These are phyloP conservation scores for Calonectris borealis DNA, from an alignment of 2,113 vertebrate genomes.

Conservation along the genomic window DNA sequence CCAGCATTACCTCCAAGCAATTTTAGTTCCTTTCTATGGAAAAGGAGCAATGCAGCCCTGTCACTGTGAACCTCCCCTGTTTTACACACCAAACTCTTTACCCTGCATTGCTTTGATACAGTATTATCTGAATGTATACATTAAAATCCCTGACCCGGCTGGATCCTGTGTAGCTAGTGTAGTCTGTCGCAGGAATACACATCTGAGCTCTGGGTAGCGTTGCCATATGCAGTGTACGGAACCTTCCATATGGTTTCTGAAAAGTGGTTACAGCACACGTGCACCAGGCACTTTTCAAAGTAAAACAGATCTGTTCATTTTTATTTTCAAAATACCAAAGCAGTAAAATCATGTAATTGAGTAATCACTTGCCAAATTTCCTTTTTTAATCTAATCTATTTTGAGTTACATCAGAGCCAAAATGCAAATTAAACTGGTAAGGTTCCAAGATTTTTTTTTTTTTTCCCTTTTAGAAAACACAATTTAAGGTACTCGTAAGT, in stretches of 20 bases:
- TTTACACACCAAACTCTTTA: not conserved
- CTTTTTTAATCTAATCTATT: slow-evolving; percentile 82
- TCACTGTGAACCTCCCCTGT: not conserved
- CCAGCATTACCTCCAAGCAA: not conserved
- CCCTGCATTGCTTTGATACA: not conserved
- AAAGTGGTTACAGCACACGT: slow-evolving; percentile 60
- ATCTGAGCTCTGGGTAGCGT: not conserved
- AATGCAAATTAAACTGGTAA: slow-evolving; percentile 79
- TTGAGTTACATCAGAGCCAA: slow-evolving; percentile 75
- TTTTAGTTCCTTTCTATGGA: not conserved
- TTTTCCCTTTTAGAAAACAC: slow-evolving; percentile 47
- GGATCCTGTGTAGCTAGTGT: not conserved
- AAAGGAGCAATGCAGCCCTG: not conserved
- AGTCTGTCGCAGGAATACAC: not conserved
- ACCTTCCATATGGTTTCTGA: slow-evolving; percentile 49
- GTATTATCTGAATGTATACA: not conserved
- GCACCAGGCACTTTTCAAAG: slow-evolving; percentile 75
- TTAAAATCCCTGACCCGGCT: not conserved
- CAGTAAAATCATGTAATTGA: slow-evolving; percentile 80
- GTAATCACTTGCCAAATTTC: slow-evolving; percentile 83
- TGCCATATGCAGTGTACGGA: not conserved
- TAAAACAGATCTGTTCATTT: slow-evolving; percentile 66
- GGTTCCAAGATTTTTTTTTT: slow-evolving; percentile 65
- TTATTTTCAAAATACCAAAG: slow-evolving; percentile 76
- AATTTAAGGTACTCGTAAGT: slow-evolving; percentile 69